Conservation (phyloP, 2,113 vertebrate genomes). For the Protobothrops flavoviridis region DNA sequence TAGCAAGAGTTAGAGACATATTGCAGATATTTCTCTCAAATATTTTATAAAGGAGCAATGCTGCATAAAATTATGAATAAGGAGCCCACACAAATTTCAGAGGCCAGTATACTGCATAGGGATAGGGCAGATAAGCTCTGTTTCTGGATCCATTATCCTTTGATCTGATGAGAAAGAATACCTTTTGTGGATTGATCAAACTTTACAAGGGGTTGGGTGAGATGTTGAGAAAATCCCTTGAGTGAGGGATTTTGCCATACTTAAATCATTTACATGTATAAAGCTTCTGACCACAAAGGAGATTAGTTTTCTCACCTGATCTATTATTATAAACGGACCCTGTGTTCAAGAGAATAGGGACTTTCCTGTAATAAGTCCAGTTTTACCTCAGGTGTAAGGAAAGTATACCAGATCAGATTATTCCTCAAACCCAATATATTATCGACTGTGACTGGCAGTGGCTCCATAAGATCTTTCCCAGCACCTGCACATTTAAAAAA, state of each 20-base stretch:
- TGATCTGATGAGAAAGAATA: neutral
- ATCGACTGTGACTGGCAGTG: neutral
- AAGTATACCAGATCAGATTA: neutral
- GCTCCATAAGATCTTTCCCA: neutral
- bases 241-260: neutral
- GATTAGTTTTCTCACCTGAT: neutral
- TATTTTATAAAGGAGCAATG: neutral
- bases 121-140: neutral
- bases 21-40: neutral
- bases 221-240: neutral
- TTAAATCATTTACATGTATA: neutral
- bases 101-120: neutral
- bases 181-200: neutral
- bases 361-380: neutral
- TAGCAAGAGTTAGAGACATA: neutral
- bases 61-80: neutral
- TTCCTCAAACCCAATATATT: neutral
- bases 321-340: neutral
- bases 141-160: neutral
- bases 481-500: neutral
- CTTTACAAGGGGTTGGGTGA: neutral
- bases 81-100: neutral
- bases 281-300: neutral
- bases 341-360: neutral
- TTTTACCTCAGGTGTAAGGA: neutral